Base-by-base conservation (phyloP, 2,797 vertebrate species). In the Lepus oiostolus region DNA sequence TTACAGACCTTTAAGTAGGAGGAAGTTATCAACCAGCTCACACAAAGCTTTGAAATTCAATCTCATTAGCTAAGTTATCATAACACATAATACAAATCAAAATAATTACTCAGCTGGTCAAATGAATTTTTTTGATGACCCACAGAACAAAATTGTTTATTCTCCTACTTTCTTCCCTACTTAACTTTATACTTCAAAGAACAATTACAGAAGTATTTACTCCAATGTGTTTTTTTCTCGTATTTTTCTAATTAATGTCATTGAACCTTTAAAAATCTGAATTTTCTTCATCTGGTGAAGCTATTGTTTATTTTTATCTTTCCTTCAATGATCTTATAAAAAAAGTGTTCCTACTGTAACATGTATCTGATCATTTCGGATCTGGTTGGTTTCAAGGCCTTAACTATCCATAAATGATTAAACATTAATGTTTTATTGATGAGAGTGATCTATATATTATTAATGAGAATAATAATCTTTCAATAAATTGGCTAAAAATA, bases 391-490 rank as follows among this genome's bases (percentile, higher is more conserved):
- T 88, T 93, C 35, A 76, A 88, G 89, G 42, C 11, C 42, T 84
- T 80, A 91, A 58, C 9, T 19, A 86, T 35, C 42, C 89, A 75
- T 90, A 76, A 94, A 68, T 58, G 74, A 77, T 85, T 67, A 81
- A 65, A 83, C 52, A 84, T 81, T 81, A 91, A 85, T 35, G 42
- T 72, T 80, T 84, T 82, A 88, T 79, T 76, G 19, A 63, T 81
- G 30, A 88, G 2, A 62, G 47, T 70, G 3, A 75, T 81, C 21
- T 81, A 77, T 90, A 86, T 80, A 75, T 95, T 90, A 87, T 87
- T 68, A 50, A 79, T 38, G 26, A 76, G 21, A 92, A 19, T 58
- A 26, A 72, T 68, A 82, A 77, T 28, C 54, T 80, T 94, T 86
- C 63, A 77, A 72, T 88, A 92, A 88, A 65, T 30, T 38, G 17